Evolutionary conservation across 2,113 vertebrate species (phyloP), one percentile per base, ranked within the genome.

Genomic region (Melanocharis versteri): DNA sequence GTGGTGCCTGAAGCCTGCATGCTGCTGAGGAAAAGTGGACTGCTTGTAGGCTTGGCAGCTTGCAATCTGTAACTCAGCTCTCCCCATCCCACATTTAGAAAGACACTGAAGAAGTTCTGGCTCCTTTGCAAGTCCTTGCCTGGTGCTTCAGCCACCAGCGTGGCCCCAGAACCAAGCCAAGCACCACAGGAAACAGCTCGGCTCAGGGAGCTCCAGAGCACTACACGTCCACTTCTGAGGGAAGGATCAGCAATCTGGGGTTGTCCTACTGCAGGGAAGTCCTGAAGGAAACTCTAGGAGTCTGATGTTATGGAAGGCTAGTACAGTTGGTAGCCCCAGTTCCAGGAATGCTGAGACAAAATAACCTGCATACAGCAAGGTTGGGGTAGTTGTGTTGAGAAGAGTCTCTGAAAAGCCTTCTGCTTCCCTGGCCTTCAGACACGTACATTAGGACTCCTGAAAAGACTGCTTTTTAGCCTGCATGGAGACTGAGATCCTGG

Each of bases 261-360:
- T 33, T 40, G 10, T 76, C 23, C 33, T 56, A 4, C 44, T 39
- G 42, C 51, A 75, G 47, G 17, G 20, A 57, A 50, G 37, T 58
- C 51, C 62, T 50, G 64, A 75, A 69, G 50, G n/a, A 73, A 80
- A n/a, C 15, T 77, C 23, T n/a, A 8, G 15, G 8, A 8, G 26
- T 57, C 79, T 66, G 42, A 26, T 53, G 16, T 60, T 54, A 24
- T 1, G 4, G 23, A 48, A 51, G 10, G 30, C 30, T 62, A 17
- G 26, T 13, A 15, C 4, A 78, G 19, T 14, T 65, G 16, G 20
- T 31, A 47, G 42, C 17, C 50, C 17, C 7, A 2, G 0, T 28
- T 7, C 47, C 51, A 62, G 47, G 35, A 70, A 64, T 39, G 44
- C 27, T 47, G 69, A 84, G 40, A 13, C 26, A 50, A 30, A n/a